Percentiles rank a stretch among this genome's conserved stretches.
These are phyloP conservation scores for Austrolebias charrua DNA, from an alignment of 2,797 vertebrate species.

Conservation along the genomic window DNA sequence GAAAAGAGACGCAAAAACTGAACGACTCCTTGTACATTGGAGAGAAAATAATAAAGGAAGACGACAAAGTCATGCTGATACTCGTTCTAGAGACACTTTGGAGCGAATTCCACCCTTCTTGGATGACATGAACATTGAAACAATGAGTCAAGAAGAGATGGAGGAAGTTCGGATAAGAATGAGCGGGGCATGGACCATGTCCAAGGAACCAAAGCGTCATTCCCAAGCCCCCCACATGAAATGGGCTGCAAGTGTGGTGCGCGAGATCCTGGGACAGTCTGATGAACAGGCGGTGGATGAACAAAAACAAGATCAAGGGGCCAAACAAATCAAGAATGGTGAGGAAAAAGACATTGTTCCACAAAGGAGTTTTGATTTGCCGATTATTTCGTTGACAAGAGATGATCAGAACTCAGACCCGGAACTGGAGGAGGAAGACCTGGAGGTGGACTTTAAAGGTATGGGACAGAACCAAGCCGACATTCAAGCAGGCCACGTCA, in stretches of 20 bases:
- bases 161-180: slow-evolving; percentile 59
- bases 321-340: not conserved
- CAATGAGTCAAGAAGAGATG: slow-evolving; percentile 62
- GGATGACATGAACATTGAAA: slow-evolving; percentile 27
- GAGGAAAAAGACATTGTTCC: slow-evolving; percentile 3
- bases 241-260: slow-evolving; percentile 76
- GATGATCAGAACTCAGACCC: slow-evolving; percentile 31
- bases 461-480: slow-evolving; percentile 46
- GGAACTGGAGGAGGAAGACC: slow-evolving; percentile 51
- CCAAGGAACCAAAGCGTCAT: slow-evolving; percentile 64
- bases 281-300: slow-evolving; percentile 52
- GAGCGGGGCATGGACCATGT: slow-evolving; percentile 61
- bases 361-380: slow-evolving; percentile 20
- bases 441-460: slow-evolving; percentile 67
- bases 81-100: slow-evolving; percentile 14
- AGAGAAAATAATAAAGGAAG: slow-evolving; percentile 49
- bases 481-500: slow-evolving; percentile 60
- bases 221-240: slow-evolving; percentile 80
- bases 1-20: slow-evolving; percentile 65
- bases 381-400: slow-evolving; percentile 27
- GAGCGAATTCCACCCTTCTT: slow-evolving; percentile 48
- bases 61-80: slow-evolving; percentile 25
- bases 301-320: not conserved
- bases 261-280: slow-evolving; percentile 72
- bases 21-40: slow-evolving; percentile 68